Evolutionary conservation across 2,888 invertebrate species (phyloP).

Genomic region (Aricia artaxerxes): DNA sequence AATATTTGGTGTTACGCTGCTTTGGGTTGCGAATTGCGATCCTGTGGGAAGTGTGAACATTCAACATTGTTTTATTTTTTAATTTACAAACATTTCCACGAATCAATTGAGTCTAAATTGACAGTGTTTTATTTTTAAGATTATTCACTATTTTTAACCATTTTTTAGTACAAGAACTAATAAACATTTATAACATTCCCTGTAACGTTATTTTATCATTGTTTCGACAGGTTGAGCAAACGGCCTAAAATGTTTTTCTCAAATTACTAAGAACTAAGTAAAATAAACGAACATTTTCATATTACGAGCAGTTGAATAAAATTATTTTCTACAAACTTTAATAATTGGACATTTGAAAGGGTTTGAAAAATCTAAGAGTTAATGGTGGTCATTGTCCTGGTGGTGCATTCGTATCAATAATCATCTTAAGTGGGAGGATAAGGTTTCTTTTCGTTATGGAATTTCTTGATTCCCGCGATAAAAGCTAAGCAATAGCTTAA

Average conservation of each 20-base stretch:
- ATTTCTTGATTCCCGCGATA: no score
- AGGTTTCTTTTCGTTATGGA: no score
- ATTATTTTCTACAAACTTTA: neutral
- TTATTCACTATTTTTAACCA: neutral
- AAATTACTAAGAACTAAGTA: neutral
- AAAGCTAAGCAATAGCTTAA: no score
- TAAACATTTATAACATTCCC: neutral
- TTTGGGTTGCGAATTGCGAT: neutral
- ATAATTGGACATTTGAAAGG: neutral
- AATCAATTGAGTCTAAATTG: no score
- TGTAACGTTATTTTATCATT: slow-evolving; percentile 53
- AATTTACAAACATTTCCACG: no score
- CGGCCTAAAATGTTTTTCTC: neutral
- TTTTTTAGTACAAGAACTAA: neutral
- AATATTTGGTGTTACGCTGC: neutral
- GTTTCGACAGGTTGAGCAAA: slow-evolving; percentile 58
- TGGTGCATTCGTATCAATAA: no score
- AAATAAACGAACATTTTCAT: neutral
- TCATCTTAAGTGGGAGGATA: no score
- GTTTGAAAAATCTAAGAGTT: neutral
- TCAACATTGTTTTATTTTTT: no score
- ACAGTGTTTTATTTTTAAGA: neutral
- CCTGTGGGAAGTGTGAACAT: no score
- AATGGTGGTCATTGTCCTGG: no score
- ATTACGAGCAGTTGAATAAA: neutral